Conservation (phyloP, 2,888 invertebrate species). For the Tipula confusa region DNA sequence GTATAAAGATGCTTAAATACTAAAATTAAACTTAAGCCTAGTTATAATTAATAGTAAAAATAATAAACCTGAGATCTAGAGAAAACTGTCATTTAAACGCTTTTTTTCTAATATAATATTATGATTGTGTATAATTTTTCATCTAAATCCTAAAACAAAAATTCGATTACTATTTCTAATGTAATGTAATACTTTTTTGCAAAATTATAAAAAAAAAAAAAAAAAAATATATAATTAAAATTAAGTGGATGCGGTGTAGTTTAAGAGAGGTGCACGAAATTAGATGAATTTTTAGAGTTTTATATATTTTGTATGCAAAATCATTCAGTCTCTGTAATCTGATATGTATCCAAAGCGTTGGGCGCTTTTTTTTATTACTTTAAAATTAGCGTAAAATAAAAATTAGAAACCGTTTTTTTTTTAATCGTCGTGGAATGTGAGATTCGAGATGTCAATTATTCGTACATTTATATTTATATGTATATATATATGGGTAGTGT, state of each 20-base stretch:
- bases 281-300: slow-evolving; percentile 6
- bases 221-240: not conserved
- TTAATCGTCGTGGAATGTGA: not conserved
- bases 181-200: not conserved
- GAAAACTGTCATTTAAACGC: not conserved
- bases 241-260: not conserved
- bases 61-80: slow-evolving; percentile 25
- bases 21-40: not conserved
- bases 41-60: no score
- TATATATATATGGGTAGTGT: not conserved
- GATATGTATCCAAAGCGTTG: slow-evolving; percentile 1
- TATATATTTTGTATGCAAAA: slow-evolving; percentile 4
- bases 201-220: no score
- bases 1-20: not conserved
- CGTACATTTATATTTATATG: not conserved
- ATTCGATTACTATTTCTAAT: not conserved
- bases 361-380: not conserved
- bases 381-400: not conserved
- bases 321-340: slow-evolving; percentile 7
- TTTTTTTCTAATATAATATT: slow-evolving; percentile 25
- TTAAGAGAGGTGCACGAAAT: not conserved
- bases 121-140: not conserved
- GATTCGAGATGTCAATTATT: not conserved
- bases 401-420: not conserved
- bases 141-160: not conserved